Evolutionary conservation across 2,797 vertebrate species (phyloP).

Genomic region (Cryptoblepharus egeriae): DNA sequence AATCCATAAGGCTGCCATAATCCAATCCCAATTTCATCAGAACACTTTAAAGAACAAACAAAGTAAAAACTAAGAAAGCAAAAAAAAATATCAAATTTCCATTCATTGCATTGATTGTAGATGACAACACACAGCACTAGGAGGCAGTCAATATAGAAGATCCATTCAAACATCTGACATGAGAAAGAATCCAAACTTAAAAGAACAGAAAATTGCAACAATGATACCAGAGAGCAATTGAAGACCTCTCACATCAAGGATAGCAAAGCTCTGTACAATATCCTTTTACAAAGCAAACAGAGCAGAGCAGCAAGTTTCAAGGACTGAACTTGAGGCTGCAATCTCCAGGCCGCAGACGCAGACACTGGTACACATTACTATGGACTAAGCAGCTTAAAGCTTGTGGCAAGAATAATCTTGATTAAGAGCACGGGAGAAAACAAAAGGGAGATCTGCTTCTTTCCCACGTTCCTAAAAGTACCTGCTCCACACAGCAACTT

Average conservation of each 20-base stretch:
- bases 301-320: not conserved
- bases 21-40: not conserved
- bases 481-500: conserved; percentile 26
- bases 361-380: not conserved
- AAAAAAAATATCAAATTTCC: conserved; percentile 23
- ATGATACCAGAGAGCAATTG: conserved; percentile 20
- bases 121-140: conserved; percentile 30
- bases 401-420: not conserved
- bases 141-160: conserved; percentile 33
- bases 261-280: conserved; percentile 72
- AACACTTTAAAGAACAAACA: conserved; percentile 19
- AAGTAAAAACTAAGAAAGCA: conserved; percentile 20
- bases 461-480: conserved; percentile 17
- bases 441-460: not conserved
- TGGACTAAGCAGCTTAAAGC: not conserved
- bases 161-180: conserved; percentile 24
- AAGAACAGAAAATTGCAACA: conserved; percentile 29
- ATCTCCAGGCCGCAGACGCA: not conserved
- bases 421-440: conserved; percentile 4
- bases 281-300: conserved; percentile 25
- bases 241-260: conserved; percentile 55
- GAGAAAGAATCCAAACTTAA: not conserved
- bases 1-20: not conserved
- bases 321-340: not conserved
- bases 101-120: conserved; percentile 17